phyloP scores from a whole-genome alignment of 37 sponge, comb jelly and placozoan species.

The Corticium candelabrum region DNA sequence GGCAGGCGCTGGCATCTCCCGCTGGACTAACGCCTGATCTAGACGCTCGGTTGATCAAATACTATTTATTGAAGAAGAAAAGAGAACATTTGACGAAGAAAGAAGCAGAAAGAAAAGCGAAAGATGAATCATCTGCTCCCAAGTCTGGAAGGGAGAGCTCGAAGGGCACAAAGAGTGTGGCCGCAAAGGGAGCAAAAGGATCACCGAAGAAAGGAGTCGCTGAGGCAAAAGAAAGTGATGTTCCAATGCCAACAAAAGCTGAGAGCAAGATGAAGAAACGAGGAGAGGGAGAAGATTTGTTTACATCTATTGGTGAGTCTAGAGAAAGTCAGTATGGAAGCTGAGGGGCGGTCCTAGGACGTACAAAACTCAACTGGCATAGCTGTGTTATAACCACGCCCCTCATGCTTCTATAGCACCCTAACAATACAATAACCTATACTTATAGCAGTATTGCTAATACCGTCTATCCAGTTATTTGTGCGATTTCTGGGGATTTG shows the following conservation, averaged over 20 bases:
- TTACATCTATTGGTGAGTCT: conserved; percentile 44
- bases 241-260: conserved; percentile 56
- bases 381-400: too few species aligned
- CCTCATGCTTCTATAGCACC: too few species aligned
- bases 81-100: conserved; percentile 6
- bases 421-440: too few species aligned
- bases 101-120: conserved; percentile 3
- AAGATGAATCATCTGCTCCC: conserved; percentile 3
- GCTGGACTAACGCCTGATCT: conserved; percentile 30
- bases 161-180: conserved; percentile 51
- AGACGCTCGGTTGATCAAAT: conserved; percentile 45
- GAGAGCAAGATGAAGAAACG: conserved; percentile 69
- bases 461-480: too few species aligned
- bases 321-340: not conserved
- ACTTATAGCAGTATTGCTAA: too few species aligned
- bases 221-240: conserved; percentile 12
- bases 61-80: conserved; percentile 28
- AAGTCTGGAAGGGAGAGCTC: conserved; percentile 23
- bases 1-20: conserved; percentile 10
- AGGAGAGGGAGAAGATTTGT: conserved; percentile 69
- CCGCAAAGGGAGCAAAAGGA: conserved; percentile 12
- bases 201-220: conserved; percentile 5
- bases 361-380: too few species aligned
- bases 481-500: too few species aligned
- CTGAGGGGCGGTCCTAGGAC: too few species aligned